Evolutionary conservation across 2,113 vertebrate genomes (phyloP), one percentile per base, ranked within the genome.

Genomic region (Pogona vitticeps): DNA sequence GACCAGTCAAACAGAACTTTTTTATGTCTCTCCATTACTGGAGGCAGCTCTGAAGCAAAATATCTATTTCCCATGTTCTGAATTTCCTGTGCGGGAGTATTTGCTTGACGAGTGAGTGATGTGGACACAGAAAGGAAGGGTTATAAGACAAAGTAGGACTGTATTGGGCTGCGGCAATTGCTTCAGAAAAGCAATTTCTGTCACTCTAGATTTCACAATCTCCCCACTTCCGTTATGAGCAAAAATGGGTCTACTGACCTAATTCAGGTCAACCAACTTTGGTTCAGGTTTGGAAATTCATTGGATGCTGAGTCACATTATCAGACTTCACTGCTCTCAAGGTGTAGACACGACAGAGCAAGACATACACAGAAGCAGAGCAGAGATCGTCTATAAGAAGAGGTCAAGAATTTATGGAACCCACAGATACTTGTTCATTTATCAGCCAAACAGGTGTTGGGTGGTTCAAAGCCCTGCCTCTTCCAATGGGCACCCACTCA

Each of bases 31-130:
- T 56, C 75, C 14, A n/a, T 42, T 38, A 89, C 15, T 91, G 68
- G 72, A 88, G 40, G 79, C 63, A 76, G 61, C 88, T 75, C 1
- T 1, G 86, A 89, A 92, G 46, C 3, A 0, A 87, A 56, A 80
- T 68, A 75, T 28, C 80, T 82, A 28, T 17, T n/a, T 17, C 85
- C 36, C 26, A 81, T 1, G 52, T 88, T 31, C 77, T 85, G 79
- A 68, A 91, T 31, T 26, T 85, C 15, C 61, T 1, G 33, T 3
- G 14, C 42, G 59, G 70, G 67, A 61, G 61, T 38, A 3, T 38
- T 87, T 86, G 7, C 0, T 13, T 82, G 10, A 68, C 79, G 89
- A 20, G 83, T 6, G 14, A 9, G 52, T 6, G 77, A 1, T 56
- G 80, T 83, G 83, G 20, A 28, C 3, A 70, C 79, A 40, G 42